Evolutionary conservation across 2,797 vertebrate species (phyloP), one percentile per base, ranked within the genome.

Genomic region (Falco columbarius): DNA sequence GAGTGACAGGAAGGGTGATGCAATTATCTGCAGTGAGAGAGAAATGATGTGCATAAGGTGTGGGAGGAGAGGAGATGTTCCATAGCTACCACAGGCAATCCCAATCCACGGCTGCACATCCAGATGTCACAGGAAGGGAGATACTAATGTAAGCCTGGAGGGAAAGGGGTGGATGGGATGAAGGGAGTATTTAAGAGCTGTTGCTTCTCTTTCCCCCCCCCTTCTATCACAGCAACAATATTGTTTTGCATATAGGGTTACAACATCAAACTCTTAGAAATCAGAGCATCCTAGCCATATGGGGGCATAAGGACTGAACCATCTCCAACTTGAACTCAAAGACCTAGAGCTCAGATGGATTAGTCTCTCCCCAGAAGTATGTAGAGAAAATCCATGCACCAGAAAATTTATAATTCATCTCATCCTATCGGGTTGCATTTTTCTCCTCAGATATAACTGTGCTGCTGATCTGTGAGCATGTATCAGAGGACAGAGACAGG

Each of bases 21-120:
- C 93, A 96, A 96, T 96, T 97, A 96, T 97, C 97, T 94, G 84
- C 93, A 93, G 93, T 73, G 92, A 96, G 94, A 95, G 36, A 94
- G 81, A 90, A 96, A 65, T 77, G 93, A 95, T 95, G 96, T 93
- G 83, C 70, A 65, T 58, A 62, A 96, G 91, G 95, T 96, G 95
- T 96, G 94, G 95, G 94, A 95, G 89, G 87, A 95, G 67, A 92
- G n/a, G 83, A 91, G 68, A n/a, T 63, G 83, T 75, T 97, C 82
- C 63, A 29, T 12, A 61, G 47, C 62, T 92, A 91, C 89, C 66
- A 84, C 55, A 66, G 89, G 87, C 92, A 91, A 81, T 91, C 80
- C 84, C 75, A 77, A 56, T 62, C 87, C 70, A 29, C 0, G 0
- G 58, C 93, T 92, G 91, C 36, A 75, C 40, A 66, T 72, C 79